Evolutionary conservation across 2,113 vertebrate species (phyloP), one percentile per base, ranked within the genome.

Genomic region (Phyllostomus hastatus): DNA sequence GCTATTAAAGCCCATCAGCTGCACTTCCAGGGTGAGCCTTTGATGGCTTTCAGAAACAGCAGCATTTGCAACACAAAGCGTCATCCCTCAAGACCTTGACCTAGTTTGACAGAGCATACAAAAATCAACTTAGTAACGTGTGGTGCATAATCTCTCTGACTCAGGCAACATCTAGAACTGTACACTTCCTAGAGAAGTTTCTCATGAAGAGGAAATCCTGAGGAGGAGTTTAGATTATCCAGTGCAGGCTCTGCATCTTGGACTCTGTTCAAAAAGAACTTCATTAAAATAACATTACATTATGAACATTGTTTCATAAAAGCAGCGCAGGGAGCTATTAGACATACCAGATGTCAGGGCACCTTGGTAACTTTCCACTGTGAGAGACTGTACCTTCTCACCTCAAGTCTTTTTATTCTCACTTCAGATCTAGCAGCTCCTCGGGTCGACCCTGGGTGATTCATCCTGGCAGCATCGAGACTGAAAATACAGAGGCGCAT

Each of bases 371-470:
- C 57, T 87, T 85, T 93, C 83, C 86, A 35, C 73, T 41, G 80
- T 24, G 48, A 33, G 41, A 81, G 52, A 22, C n/a, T 61, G 33
- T 28, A 38, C 38, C 69, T 50, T 79, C 80, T 89, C 69, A 57
- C 80, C 94, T 90, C 26, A 67, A 9, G 52, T 76, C n/a, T 83
- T 95, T 61, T 4, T 16, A 20, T 59, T 64, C 85, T 96, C 82
- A 35, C 41, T 94, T 95, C 31, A 35, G 48, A 48, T 81, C 81
- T 82, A 81, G 75, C 48, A 50, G 41, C 73, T 38, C 72, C 31
- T 59, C 28, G 48, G 90, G 66, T 35, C 61, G 72, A 41, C 28
- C 38, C 67, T 52, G 89, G 89, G 43, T 96, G 95, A 98, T 75
- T 93, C 91, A 83, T 61, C 14, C 1, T 11, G 22, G 64, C 15